Evolutionary conservation across 2,113 vertebrate species (phyloP), one percentile per base, ranked within the genome.

Genomic region (Brienomyrus brachyistius): DNA sequence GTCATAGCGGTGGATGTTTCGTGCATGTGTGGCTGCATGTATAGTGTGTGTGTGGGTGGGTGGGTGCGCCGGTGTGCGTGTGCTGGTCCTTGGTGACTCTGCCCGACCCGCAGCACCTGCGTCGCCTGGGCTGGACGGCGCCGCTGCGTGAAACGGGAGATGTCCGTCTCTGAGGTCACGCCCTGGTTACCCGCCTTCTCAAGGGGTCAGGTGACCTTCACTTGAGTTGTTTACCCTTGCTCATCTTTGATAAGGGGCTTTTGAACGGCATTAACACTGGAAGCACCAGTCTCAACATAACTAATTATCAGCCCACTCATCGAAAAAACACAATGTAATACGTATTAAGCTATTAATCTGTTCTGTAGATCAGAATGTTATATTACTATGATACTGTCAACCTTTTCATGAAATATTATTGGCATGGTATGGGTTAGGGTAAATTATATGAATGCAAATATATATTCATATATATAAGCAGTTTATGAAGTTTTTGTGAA

Each of bases 211-310:
- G 94, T 96, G 92, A 94, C 95, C 93, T 91, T 90, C 92, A 94
- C 95, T 94, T 94, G 94, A 91, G 92, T 96, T 96, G 95, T 95
- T 96, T 95, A 95, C 94, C 94, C 92, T 94, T 95, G 92, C 89
- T 92, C 87, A 13, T 27, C 74, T 88, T 90, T 84, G 89, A 91
- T 90, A 92, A 88, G 74, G 82, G 90, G 88, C 90, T 91, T 80
- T 40, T 40, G 74, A 80, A 40, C 19, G 74, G 35, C 35, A 43
- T 40, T 40, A 43, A 19, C n/a, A 40, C 35, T 7, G 74, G 13
- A 80, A 80, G 74, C 15, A 43, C 31, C 35, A 77, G 70, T 77
- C 70, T 35, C 27, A 0, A 10, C 31, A 77, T 35, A 40, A 17
- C 27, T 59, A 23, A 59, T 77, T 6, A 77, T 40, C 31, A 80